Conservation (phyloP, 2,113 vertebrate species). For the Carassius gibelio region DNA sequence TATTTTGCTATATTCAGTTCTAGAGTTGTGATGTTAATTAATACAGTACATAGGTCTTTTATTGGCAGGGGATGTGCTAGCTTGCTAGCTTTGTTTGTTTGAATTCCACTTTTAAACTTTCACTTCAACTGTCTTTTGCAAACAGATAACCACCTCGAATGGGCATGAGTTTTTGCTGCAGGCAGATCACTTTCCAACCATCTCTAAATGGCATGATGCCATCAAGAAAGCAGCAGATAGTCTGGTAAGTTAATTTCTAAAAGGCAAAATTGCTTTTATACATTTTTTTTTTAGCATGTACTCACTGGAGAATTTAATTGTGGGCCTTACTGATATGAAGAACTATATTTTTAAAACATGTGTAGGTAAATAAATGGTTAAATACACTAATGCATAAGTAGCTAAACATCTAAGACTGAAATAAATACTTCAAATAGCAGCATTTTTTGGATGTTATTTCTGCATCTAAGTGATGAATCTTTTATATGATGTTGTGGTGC, state of each 20-base stretch:
- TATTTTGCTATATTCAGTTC: background rate
- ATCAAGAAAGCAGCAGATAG: conserved; percentile 86
- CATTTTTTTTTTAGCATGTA: background rate
- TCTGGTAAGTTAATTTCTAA: conserved; percentile 75
- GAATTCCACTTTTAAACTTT: conserved; percentile 3
- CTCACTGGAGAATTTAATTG: background rate
- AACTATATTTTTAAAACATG: background rate
- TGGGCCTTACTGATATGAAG: background rate
- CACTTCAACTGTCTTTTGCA: conserved; percentile 16
- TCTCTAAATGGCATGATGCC: conserved; percentile 85
- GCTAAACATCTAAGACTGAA: background rate
- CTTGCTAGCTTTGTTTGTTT: background rate
- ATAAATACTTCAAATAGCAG: background rate
- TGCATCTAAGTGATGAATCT: background rate
- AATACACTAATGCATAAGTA: background rate
- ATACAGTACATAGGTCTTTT: background rate
- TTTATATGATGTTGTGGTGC: conserved; percentile 31
- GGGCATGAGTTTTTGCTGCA: conserved; percentile 87
- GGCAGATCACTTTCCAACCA: conserved; percentile 82
- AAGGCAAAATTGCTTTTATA: background rate
- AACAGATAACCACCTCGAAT: conserved; percentile 82
- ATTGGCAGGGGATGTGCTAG: background rate
- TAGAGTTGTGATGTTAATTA: background rate
- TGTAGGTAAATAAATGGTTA: background rate
- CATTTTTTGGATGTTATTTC: background rate